Percentiles rank a stretch among this genome's conserved stretches.
Conservation (phyloP, 2,888 invertebrate genomes). For the Tineola bisselliella region DNA sequence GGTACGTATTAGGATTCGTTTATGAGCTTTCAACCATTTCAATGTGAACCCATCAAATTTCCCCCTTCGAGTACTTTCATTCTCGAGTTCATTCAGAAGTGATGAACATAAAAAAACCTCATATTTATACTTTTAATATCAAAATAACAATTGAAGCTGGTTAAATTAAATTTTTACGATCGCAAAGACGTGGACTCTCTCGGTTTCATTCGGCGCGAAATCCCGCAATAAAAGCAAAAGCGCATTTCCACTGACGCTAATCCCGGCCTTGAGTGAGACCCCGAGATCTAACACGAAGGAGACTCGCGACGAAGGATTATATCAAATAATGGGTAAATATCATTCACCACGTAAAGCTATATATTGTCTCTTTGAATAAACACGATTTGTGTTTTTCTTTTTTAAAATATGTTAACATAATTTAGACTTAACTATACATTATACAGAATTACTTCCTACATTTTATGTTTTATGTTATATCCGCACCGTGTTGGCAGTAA, state of each 20-base stretch:
- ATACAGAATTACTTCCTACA: neutral
- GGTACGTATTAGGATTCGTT: neutral
- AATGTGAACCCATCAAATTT: neutral
- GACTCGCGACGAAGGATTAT: neutral
- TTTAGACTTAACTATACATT: neutral
- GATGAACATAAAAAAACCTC: neutral
- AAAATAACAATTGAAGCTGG: neutral
- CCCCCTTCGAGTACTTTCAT: neutral
- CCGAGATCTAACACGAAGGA: neutral
- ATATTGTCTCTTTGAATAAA: no score
- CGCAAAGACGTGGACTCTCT: slow-evolving; percentile 8
- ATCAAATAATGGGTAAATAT: slow-evolving; percentile 8
- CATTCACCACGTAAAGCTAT: neutral
- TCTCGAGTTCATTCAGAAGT: neutral
- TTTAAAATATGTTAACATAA: neutral
- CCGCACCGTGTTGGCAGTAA: neutral
- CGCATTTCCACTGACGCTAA: slow-evolving; percentile 11
- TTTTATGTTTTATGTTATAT: no score
- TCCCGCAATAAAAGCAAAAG: slow-evolving; percentile 12
- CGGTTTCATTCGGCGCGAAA: slow-evolving; percentile 9
- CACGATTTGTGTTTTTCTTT: no score
- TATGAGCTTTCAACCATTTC: neutral
- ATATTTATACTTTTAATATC: neutral
- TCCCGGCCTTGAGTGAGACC: slow-evolving; percentile 5
- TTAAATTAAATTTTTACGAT: slow-evolving; percentile 1